These are phyloP conservation scores for Elaphurus davidianus DNA, from an alignment of 2,113 vertebrate species.

Conservation along the genomic window DNA sequence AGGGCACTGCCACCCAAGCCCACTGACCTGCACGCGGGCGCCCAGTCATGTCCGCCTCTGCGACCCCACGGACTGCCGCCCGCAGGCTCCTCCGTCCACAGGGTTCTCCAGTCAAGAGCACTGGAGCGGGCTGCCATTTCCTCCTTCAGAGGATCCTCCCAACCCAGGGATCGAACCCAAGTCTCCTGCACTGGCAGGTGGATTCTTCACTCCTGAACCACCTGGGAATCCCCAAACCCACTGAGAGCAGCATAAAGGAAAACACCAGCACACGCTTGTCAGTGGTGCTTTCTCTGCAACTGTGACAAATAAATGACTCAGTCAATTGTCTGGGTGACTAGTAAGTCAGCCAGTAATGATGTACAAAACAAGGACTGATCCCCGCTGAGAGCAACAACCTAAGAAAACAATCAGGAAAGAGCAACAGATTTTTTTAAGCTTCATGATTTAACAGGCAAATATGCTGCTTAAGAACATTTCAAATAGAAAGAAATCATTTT, in stretches of 20 bases:
- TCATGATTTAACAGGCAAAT: background rate
- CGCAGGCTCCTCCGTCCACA: background rate
- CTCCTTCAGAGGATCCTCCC: background rate
- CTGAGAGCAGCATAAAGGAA: rapidly evolving
- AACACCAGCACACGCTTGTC: rapidly evolving
- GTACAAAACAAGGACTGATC: too few relatives aligned
- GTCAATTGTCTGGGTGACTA: rapidly evolving
- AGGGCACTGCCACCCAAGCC: background rate
- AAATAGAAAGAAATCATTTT: background rate
- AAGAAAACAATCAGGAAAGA: background rate
- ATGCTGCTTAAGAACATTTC: background rate
- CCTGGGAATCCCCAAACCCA: background rate
- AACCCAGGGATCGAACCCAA: background rate
- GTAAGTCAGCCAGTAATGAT: background rate
- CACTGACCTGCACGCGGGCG: background rate
- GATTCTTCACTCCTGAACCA: background rate
- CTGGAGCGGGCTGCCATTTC: background rate
- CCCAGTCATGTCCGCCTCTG: background rate
- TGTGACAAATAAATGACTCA: background rate
- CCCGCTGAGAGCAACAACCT: background rate
- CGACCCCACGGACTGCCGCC: background rate
- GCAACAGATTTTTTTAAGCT: too few relatives aligned
- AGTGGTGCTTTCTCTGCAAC: rapidly evolving
- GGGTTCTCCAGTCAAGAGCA: background rate
- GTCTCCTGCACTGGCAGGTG: background rate